Evolutionary conservation across 2,113 vertebrate species (phyloP).

Genomic region (Sitta europaea): DNA sequence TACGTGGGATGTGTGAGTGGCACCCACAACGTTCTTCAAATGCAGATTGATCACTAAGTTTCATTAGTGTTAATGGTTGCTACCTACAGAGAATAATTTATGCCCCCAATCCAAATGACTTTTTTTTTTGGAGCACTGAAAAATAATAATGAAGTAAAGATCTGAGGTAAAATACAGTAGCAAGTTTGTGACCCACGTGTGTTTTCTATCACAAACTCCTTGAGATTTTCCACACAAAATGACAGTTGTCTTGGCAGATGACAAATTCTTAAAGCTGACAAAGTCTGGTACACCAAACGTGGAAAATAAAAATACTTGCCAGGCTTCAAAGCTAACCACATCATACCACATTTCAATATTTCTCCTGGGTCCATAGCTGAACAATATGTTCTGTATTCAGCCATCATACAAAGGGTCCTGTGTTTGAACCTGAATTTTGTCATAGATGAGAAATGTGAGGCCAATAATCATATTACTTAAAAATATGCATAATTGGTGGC

Average conservation of each 20-base stretch:
- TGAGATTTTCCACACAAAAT: not conserved
- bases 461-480: not conserved
- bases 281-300: not conserved
- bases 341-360: not conserved
- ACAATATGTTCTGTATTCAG: not conserved
- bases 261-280: not conserved
- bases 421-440: not conserved
- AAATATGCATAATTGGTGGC: not conserved
- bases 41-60: not conserved
- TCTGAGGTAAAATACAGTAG: not conserved
- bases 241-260: not conserved
- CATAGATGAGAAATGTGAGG: not conserved
- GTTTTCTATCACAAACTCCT: not conserved
- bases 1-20: not conserved
- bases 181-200: not conserved
- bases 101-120: not conserved
- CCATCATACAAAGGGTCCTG: not conserved
- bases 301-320: not conserved
- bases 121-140: not conserved
- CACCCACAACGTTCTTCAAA: not conserved
- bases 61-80: slow-evolving; percentile 1
- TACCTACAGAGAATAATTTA: not conserved
- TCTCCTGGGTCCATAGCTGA: not conserved
- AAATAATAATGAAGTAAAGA: not conserved
- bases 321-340: not conserved